phyloP scores from a whole-genome alignment of 2,888 invertebrate species.

The Hermaeophaga mercurialis region DNA sequence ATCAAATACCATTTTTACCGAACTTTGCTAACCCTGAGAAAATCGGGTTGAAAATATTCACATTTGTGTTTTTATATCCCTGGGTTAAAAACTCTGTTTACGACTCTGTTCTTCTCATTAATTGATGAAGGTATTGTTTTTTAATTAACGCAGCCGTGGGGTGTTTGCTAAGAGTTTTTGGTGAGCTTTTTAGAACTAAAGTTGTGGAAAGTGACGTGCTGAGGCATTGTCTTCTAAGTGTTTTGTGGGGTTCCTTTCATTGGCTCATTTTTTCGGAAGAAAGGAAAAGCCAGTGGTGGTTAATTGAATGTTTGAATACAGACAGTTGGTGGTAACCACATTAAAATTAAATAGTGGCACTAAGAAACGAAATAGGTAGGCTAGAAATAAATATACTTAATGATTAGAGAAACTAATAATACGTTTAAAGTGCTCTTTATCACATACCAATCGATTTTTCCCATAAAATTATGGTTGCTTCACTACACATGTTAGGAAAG shows the following conservation, averaged over 20 bases:
- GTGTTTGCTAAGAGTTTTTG: conserved; percentile 38
- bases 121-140: conserved; percentile 27
- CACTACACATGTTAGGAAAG: no score
- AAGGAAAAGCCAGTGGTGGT: conserved; percentile 22
- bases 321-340: conserved; percentile 9
- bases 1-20: no score
- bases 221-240: conserved; percentile 26
- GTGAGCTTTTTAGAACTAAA: conserved; percentile 38
- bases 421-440: no score
- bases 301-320: conserved; percentile 25
- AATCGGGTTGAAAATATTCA: no score
- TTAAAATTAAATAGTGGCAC: background rate
- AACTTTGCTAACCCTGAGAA: no score
- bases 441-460: no score
- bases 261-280: conserved; percentile 21
- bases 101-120: conserved; percentile 8
- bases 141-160: conserved; percentile 32
- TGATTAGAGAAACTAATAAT: no score
- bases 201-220: conserved; percentile 26
- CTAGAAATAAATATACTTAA: no score
- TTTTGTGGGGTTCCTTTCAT: conserved; percentile 27
- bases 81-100: no score
- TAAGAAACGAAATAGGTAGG: no score
- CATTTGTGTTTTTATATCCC: no score
- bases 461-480: no score